phyloP scores from a whole-genome alignment of 2,113 vertebrate genomes.

The Syrmaticus mikado region DNA sequence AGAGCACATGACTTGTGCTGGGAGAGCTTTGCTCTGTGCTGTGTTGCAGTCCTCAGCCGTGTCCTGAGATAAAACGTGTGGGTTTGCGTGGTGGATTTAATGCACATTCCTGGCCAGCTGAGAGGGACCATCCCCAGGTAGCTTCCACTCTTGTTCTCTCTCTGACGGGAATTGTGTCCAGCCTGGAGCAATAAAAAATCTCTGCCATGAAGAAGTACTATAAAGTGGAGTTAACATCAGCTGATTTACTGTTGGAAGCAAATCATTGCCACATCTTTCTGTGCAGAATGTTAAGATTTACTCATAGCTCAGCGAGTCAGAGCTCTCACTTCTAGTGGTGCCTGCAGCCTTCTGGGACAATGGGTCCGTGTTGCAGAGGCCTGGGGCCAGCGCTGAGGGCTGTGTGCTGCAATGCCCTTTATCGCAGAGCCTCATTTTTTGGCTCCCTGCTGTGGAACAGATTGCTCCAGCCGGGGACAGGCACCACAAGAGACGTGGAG shows the following conservation, averaged over 20 bases:
- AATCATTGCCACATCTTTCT: conserved; percentile 35
- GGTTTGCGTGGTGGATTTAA: background rate
- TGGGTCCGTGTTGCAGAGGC: conserved; percentile 32
- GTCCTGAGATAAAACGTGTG: background rate
- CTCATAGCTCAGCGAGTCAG: conserved; percentile 34
- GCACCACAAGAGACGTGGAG: conserved; percentile 12
- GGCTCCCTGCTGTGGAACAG: conserved; percentile 59
- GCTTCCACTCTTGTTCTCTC: background rate
- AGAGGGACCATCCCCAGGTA: conserved; percentile 39
- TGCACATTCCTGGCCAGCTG: conserved; percentile 18
- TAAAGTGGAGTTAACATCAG: background rate
- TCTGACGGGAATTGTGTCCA: conserved; percentile 59
- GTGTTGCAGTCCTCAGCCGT: background rate
- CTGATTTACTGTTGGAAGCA: conserved; percentile 43
- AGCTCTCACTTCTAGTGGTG: conserved; percentile 41
- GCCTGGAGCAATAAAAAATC: conserved; percentile 32
- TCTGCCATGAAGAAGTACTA: conserved; percentile 12
- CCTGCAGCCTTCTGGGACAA: conserved; percentile 48
- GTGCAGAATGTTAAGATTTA: conserved; percentile 28
- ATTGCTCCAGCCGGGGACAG: conserved; percentile 39
- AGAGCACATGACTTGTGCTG: accelerated
- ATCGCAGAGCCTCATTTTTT: conserved; percentile 44
- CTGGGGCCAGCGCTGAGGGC: conserved; percentile 17
- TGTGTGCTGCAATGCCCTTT: conserved; percentile 51
- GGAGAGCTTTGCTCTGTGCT: background rate